Evolutionary conservation across 1,140 invertebrate genomes (phyloP).

Genomic region (Cydia amplana): DNA sequence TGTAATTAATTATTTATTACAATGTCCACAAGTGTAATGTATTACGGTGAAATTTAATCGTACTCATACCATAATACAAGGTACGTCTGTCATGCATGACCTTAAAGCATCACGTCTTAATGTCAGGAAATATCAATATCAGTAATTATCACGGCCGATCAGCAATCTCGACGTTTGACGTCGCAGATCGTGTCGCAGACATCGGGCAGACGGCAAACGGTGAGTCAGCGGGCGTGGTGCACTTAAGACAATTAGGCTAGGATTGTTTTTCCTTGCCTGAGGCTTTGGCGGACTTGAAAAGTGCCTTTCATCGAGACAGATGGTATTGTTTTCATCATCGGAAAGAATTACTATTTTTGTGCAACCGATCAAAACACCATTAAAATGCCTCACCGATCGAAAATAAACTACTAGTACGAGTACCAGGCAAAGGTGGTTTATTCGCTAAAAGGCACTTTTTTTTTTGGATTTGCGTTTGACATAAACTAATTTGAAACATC

Average conservation of each 20-base stretch:
- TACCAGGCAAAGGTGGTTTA: too few species aligned
- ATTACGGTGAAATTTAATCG: not conserved
- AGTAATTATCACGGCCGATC: constrained; percentile 9
- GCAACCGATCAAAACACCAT: too few species aligned
- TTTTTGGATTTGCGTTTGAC: too few species aligned
- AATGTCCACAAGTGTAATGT: too few species aligned
- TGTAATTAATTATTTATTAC: too few species aligned
- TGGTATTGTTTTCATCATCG: not conserved
- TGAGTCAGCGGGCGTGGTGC: constrained; percentile 24
- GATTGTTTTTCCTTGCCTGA: not conserved
- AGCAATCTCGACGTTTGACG: not conserved
- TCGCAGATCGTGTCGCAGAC: not conserved
- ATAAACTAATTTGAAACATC: too few species aligned
- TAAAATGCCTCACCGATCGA: too few species aligned
- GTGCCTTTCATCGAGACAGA: not conserved
- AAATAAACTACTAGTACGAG: too few species aligned
- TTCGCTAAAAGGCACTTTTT: too few species aligned
- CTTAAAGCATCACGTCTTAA: not conserved
- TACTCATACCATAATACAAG: not conserved
- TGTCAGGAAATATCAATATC: constrained; percentile 11
- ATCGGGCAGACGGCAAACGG: not conserved
- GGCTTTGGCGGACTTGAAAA: not conserved
- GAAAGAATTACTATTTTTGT: too few species aligned
- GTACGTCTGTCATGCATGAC: not conserved
- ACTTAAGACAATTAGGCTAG: constrained; percentile 22